Conservation (phyloP, 2,797 vertebrate species). For the Sarcoramphus papa region DNA sequence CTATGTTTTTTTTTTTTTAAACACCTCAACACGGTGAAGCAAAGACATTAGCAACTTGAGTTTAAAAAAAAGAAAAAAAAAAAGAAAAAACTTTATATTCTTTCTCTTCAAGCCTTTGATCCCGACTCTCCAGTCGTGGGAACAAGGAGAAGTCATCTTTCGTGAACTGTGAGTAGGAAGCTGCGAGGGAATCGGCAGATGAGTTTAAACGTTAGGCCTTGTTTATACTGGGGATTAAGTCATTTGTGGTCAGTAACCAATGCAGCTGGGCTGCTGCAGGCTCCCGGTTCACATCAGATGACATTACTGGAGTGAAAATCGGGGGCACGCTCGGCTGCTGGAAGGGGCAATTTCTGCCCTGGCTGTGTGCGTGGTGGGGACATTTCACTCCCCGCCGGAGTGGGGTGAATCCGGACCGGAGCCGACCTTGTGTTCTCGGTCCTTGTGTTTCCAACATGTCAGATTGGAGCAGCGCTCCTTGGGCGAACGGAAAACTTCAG, state of each 20-base stretch:
- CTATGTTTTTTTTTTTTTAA: not conserved
- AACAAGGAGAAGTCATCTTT: constrained; percentile 44
- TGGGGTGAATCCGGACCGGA: accelerated
- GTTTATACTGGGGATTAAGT: constrained; percentile 59
- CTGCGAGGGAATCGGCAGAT: constrained; percentile 33
- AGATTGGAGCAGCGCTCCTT: not conserved
- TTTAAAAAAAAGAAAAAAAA: not conserved
- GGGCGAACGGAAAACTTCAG: not conserved
- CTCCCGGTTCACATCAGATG: constrained; percentile 1
- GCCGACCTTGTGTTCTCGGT: accelerated
- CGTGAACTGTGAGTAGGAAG: constrained; percentile 52
- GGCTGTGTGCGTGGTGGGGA: accelerated
- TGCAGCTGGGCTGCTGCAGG: constrained; percentile 44
- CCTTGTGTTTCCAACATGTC: not conserved
- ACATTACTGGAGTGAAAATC: not conserved
- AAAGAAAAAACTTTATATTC: not conserved
- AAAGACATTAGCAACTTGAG: not conserved
- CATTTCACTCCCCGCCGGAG: accelerated
- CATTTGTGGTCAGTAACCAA: constrained; percentile 56
- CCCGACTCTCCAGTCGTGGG: constrained; percentile 20
- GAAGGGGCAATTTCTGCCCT: not conserved
- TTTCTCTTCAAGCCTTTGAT: constrained; percentile 36
- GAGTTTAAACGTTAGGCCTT: constrained; percentile 30
- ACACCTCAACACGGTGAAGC: not conserved
- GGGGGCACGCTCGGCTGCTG: not conserved